Evolutionary conservation across 1,140 invertebrate species (phyloP).

Genomic region (Helicoverpa armigera): DNA sequence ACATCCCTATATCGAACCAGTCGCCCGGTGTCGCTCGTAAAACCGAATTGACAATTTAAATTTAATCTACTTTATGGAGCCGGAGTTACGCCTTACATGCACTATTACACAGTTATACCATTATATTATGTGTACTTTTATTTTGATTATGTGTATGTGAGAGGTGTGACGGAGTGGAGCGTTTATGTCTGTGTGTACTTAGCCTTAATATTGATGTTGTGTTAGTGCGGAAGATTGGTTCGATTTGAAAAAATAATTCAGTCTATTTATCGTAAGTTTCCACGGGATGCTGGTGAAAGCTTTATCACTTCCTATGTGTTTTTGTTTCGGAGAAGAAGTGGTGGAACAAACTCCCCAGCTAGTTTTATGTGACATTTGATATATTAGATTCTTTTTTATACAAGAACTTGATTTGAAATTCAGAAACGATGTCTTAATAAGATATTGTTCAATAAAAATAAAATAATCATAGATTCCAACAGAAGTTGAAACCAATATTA

Average conservation of each 20-base stretch:
- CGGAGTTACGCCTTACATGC: constrained; percentile 59
- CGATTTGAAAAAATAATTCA: too few relatives aligned
- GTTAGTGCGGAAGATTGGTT: neutral
- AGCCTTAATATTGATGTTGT: neutral
- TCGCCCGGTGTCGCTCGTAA: constrained; percentile 64
- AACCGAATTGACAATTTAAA: constrained; percentile 78
- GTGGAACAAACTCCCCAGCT: too few relatives aligned
- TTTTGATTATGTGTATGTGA: constrained; percentile 48
- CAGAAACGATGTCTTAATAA: too few relatives aligned
- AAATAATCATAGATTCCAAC: neutral
- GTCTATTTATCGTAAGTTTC: too few relatives aligned
- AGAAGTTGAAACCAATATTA: neutral
- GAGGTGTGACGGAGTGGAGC: neutral
- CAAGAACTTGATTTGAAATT: too few relatives aligned
- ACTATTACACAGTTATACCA: constrained; percentile 63
- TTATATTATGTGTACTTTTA: constrained; percentile 55
- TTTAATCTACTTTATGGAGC: constrained; percentile 75
- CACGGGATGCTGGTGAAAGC: too few relatives aligned
- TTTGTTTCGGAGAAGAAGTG: too few relatives aligned
- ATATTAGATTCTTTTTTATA: too few relatives aligned
- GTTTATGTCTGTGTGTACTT: neutral
- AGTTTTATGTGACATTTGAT: too few relatives aligned
- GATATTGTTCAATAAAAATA: too few relatives aligned
- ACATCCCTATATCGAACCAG: constrained; percentile 17
- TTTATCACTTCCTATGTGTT: too few relatives aligned